Percentiles rank a stretch among this genome's conserved stretches.
Evolutionary conservation across 2,113 vertebrate species (phyloP).

Genomic region (Epinephelus fuscoguttatus): DNA sequence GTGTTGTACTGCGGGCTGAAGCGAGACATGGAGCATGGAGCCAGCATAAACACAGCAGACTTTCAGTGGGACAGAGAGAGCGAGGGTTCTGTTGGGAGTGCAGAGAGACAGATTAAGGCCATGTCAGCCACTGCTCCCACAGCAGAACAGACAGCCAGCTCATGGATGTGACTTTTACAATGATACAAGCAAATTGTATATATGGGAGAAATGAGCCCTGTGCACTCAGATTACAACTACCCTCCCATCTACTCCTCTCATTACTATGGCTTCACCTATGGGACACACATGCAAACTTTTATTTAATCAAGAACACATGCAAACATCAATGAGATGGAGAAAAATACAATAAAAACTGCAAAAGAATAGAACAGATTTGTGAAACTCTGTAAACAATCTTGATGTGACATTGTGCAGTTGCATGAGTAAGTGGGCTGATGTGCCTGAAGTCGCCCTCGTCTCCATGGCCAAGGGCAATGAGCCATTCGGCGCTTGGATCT

Average conservation of each 20-base stretch:
- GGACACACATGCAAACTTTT: constrained; percentile 6
- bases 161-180: constrained; percentile 74
- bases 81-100: constrained; percentile 42
- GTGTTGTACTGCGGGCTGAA: constrained; percentile 23
- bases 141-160: constrained; percentile 73
- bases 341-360: neutral
- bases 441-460: constrained; percentile 66
- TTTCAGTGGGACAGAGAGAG: constrained; percentile 43
- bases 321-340: neutral
- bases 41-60: constrained; percentile 45
- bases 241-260: constrained; percentile 1
- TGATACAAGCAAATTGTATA: constrained; percentile 70
- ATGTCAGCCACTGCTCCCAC: constrained; percentile 66
- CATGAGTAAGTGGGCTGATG: constrained; percentile 73
- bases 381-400: constrained; percentile 26
- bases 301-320: neutral
- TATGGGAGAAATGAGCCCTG: constrained; percentile 37
- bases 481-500: constrained; percentile 65
- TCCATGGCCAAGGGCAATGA: constrained; percentile 68
- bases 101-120: constrained; percentile 73
- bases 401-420: constrained; percentile 73
- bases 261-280: constrained; percentile 25
- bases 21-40: constrained; percentile 26
- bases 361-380: neutral
- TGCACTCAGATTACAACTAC: constrained; percentile 19